Base-by-base conservation (phyloP, 2,797 vertebrate genomes). In the Limosa lapponica region DNA sequence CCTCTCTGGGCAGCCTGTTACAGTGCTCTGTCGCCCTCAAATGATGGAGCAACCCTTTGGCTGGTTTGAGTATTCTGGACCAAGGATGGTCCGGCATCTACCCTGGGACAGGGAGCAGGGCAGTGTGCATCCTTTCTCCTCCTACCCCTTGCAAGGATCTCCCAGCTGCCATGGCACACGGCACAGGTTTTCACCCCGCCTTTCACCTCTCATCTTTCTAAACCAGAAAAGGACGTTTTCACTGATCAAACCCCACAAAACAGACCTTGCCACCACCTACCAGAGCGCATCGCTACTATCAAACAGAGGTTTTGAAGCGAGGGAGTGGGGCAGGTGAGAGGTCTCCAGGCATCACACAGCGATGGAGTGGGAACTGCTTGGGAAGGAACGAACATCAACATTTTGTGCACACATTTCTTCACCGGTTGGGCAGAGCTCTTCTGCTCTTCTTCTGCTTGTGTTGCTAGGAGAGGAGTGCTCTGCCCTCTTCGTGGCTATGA, bases 381-480 rank as follows among this genome's bases (percentile, higher is more conserved):
- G 52, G 24, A 46, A 59, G 39, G 87, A 66, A 70, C 37, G 52
- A 74, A 30, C 58, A 71, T 67, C 77, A 95, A 82, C 74, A 88
- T 87, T 89, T 82, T 13, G 22, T 8, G 13, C 59, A 51, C 52
- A 34, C 66, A 22, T 87, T 91, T 96, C 79, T 79, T 87, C 82
- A 80, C 93, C 94, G 66, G 71, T 16, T 88, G 95, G 96, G 96
- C 96, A 96, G 74, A 95, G 95, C 96, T 95, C 87, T 95, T 87
- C 66, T 67, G 93, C 90, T 89, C 95, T 93, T 82, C 91, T 85
- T 75, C 94, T 84, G 85, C 88, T 94, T 96, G 94, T 95, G 97
- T 97, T 97, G 97, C 97, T 97, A 97, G 97, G 97, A 97, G 95
- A 96, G 89, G 74, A 96, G 88, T 28, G 91, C 95, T 96, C 87